Evolutionary conservation across 2,113 vertebrate species (phyloP), one percentile per base, ranked within the genome.

Genomic region (Trogon surrucura): DNA sequence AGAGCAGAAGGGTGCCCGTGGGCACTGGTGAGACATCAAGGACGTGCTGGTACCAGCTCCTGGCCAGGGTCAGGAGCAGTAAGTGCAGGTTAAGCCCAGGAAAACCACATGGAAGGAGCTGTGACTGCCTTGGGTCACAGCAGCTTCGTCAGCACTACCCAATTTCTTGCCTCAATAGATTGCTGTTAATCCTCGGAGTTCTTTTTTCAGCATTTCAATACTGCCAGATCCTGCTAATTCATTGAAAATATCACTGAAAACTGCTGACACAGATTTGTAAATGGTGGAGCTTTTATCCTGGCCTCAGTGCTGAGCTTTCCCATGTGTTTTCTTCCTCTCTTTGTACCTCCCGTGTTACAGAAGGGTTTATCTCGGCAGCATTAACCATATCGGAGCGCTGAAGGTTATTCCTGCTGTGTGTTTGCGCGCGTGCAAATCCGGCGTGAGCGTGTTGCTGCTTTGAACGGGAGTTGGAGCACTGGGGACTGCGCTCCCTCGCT

Each of bases 151-250:
- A 82, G 93, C 78, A 50, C 38, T 95, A 84, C 77, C 83, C 56
- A 25, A 1, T 91, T 90, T 80, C 88, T 95, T 84, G 91, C 92
- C 91, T 95, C 77, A 80, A 5, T 47, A 78, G 85, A 83, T 21
- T 67, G 44, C 47, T 74, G 61, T 86, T 95, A 91, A 92, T 89
- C 86, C 80, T 91, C 3, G 1, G 67, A 48, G 58, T 0, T 47
- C 13, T 66, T 81, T 94, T 25, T 90, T 62, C 88, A 91, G 83
- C 57, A 4, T 34, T 64, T 47, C 86, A 16, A 4, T 56, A 7
- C 36, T 3, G 29, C 38, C 91, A 67, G 83, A 38, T 86, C 72
- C 88, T 91, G 72, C 92, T 60, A 81, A 88, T 93, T 92, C 75
- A 38, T 23, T 50, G 83, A 27, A 84, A 84, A 51, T 27, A 23